These are phyloP conservation scores for Ovis canadensis DNA, from an alignment of 2,113 vertebrate genomes.

Conservation along the genomic window DNA sequence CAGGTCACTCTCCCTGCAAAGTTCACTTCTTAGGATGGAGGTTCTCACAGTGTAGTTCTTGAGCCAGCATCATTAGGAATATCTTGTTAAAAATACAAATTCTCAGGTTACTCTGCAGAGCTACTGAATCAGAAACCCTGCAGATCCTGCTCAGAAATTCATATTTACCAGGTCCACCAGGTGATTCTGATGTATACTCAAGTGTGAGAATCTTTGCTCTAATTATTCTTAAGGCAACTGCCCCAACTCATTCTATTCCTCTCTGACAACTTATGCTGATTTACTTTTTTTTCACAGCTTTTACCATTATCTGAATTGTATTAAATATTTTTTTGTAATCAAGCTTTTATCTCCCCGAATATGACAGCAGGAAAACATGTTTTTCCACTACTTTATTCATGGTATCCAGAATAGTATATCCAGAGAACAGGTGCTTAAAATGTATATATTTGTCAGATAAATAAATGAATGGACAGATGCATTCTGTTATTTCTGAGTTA, in stretches of 20 bases:
- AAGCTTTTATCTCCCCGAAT: background rate
- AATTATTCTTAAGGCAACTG: background rate
- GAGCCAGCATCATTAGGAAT: no score
- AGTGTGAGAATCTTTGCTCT: background rate
- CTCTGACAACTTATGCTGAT: background rate
- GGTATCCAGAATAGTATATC: background rate
- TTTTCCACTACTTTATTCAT: background rate
- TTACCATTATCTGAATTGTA: background rate
- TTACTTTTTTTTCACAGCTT: background rate
- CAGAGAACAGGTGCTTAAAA: background rate
- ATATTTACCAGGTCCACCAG: background rate
- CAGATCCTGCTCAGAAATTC: background rate
- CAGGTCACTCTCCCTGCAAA: background rate
- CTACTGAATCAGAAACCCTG: background rate
- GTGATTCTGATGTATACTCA: background rate
- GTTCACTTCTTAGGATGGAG: fast-evolving
- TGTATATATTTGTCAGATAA: background rate
- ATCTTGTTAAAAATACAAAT: background rate
- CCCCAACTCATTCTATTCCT: background rate
- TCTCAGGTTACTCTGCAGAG: background rate
- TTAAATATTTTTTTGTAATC: background rate
- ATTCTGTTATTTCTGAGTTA: background rate
- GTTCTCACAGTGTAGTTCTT: background rate
- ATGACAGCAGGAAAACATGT: background rate
- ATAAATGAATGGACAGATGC: background rate